phyloP scores from a whole-genome alignment of 2,888 invertebrate species.

The Cerastis rubricosa region DNA sequence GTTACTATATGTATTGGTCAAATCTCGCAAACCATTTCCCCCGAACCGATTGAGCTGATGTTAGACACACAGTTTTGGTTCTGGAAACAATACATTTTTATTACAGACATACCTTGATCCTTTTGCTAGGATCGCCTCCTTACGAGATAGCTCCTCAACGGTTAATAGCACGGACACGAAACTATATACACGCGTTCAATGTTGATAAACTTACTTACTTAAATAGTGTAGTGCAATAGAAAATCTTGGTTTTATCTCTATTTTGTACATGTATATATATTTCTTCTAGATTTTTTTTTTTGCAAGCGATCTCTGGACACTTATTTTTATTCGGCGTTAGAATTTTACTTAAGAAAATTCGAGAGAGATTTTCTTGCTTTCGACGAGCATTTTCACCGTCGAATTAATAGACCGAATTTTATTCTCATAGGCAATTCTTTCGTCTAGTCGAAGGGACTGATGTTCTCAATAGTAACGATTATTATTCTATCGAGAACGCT shows the following conservation, averaged over 20 bases:
- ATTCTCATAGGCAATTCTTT: slow-evolving; percentile 30
- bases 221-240: not conserved
- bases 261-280: not conserved
- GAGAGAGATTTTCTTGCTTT: slow-evolving; percentile 10
- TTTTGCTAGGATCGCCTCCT: no score
- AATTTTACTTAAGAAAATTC: slow-evolving; percentile 27
- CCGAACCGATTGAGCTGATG: no score
- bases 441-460: slow-evolving; percentile 10
- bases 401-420: slow-evolving; percentile 36
- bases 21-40: no score
- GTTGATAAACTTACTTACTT: not conserved
- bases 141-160: no score
- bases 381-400: not conserved
- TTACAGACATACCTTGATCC: no score
- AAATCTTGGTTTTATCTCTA: not conserved
- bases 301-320: not conserved
- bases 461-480: slow-evolving; percentile 8
- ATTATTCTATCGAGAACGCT: not conserved
- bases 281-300: slow-evolving; percentile 3
- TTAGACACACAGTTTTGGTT: no score
- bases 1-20: no score
- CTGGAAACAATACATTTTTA: no score
- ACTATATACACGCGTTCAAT: no score
- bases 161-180: no score
- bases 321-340: not conserved